Conservation (phyloP, 2,888 invertebrate species). For the Spialia ferax region DNA sequence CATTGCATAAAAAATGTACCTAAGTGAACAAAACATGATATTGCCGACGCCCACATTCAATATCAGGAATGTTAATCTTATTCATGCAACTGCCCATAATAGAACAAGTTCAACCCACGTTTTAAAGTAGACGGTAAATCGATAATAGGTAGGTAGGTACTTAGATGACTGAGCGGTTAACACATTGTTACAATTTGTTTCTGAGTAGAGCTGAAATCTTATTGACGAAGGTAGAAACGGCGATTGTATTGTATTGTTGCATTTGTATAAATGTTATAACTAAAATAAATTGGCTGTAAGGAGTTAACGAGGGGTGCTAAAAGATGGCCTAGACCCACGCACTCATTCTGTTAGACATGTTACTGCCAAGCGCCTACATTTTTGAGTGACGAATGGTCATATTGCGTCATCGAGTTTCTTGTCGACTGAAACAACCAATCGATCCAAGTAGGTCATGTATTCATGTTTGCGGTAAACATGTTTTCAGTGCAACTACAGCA, state of each 20-base stretch:
- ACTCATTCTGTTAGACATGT: constrained; percentile 46
- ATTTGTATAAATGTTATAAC: constrained; percentile 51
- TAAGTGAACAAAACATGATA: neutral
- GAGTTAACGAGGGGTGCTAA: constrained; percentile 34
- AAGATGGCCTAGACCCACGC: constrained; percentile 53
- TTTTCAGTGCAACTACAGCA: constrained; percentile 57
- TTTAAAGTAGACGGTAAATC: constrained; percentile 48
- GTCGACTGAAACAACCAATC: constrained; percentile 66
- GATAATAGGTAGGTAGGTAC: constrained; percentile 43
- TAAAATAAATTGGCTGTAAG: constrained; percentile 36
- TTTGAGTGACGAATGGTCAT: constrained; percentile 55
- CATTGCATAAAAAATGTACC: neutral
- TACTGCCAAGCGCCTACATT: constrained; percentile 54
- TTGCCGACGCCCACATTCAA: neutral
- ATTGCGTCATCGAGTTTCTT: constrained; percentile 67
- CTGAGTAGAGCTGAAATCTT: constrained; percentile 60
- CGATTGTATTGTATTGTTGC: constrained; percentile 46
- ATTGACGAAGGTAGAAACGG: constrained; percentile 57
- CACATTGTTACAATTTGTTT: constrained; percentile 48
- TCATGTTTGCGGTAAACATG: constrained; percentile 64
- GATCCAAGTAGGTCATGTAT: constrained; percentile 80
- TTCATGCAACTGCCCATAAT: constrained; percentile 15
- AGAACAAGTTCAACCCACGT: constrained; percentile 62
- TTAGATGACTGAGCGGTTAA: constrained; percentile 64
- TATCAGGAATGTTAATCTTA: constrained; percentile 7